Percentiles rank a stretch among this genome's conserved stretches.
Conservation (phyloP, 2,113 vertebrate genomes). For the human region GRCh38 chr13:113063001-113063500, state of each 20-base stretch:
- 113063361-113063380: fast-evolving
- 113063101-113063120: too few relatives aligned
- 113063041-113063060: too few relatives aligned
- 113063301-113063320: too few relatives aligned
- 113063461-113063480: too few relatives aligned
- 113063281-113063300: fast-evolving
- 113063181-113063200: neutral
- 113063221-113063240: fast-evolving
- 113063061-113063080: too few relatives aligned
- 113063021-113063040: neutral
- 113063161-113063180: fast-evolving
- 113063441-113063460: too few relatives aligned
- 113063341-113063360: fast-evolving
- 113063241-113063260: too few relatives aligned
- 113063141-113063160: fast-evolving
- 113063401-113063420: fast-evolving
- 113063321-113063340: too few relatives aligned
- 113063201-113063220: fast-evolving
- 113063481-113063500: too few relatives aligned
- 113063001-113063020: neutral
- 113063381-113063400: too few relatives aligned
- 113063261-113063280: neutral
- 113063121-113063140: neutral
- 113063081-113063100: too few relatives aligned
- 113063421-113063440: too few relatives aligned